Evolutionary conservation across 2,888 invertebrate genomes (phyloP), one percentile per base, ranked within the genome.

Genomic region (Caprella mutica): DNA sequence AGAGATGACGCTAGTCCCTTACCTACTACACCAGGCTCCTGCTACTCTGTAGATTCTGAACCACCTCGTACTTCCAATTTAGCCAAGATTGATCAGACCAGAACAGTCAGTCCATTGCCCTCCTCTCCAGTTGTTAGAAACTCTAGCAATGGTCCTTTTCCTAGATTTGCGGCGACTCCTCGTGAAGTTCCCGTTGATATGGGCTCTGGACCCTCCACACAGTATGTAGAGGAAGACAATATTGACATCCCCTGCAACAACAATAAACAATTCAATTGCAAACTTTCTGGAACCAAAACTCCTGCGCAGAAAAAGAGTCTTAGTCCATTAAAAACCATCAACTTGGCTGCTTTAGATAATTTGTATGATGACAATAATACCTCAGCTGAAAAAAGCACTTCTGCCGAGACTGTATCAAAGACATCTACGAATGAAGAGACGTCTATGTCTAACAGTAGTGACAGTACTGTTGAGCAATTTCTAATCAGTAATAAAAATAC

Each of bases 301-400:
- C 48, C 48, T 48, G 48, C 48, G 2, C 48, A 48, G 21, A 48
- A 48, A 21, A 48, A 48, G 48, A 48, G 48, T n/a, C 26, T 48
- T 19, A 48, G 48, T 30, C 48, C 48, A 14, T 30, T 48, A 6
- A 48, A 48, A 24, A 48, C 48, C n/a, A 48, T 48, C 12, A 48
- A 48, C 21, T 48, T 48, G 48, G 48, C 48, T 29, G 48, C 48
- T 17, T 48, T 48, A 26, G 48, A 48, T 30, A 19, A 27, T 29
- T 48, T 30, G n/a, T n/a, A n/a, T n/a, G n/a, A n/a, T n/a, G n/a
- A n/a, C n/a, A n/a, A n/a, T n/a, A n/a, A n/a, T n/a, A n/a, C n/a
- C n/a, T n/a, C n/a, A n/a, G n/a, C n/a, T 38, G 38, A 4, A 19
- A 38, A 38, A 17, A 38, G 38, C 19, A 17, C 38, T 38, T 38